These are phyloP conservation scores for Leptopilina syphax DNA, from an alignment of 2,888 invertebrate species.

Conservation along the genomic window DNA sequence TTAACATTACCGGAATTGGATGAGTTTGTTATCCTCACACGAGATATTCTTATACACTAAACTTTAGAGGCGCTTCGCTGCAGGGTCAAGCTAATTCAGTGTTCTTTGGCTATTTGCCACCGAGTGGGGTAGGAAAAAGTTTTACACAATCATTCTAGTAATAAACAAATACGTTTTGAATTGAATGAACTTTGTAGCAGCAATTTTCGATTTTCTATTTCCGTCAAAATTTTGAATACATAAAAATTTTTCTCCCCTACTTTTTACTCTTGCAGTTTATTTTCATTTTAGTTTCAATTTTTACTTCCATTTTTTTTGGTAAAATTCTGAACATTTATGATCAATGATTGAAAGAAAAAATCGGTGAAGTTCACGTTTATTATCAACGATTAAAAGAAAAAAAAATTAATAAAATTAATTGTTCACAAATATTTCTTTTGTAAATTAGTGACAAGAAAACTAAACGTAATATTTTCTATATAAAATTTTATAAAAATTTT, in stretches of 20 bases:
- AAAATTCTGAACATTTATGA: too few relatives aligned
- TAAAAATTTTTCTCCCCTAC: neutral
- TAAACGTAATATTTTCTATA: too few relatives aligned
- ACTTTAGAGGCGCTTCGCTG: slow-evolving; percentile 18
- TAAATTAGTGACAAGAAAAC: too few relatives aligned
- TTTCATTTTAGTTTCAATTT: too few relatives aligned
- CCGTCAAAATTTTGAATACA: neutral
- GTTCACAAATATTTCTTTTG: too few relatives aligned
- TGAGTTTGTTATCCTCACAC: neutral
- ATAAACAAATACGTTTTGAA: slow-evolving; percentile 22
- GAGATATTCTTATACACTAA: slow-evolving; percentile 21
- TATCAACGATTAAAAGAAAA: too few relatives aligned
- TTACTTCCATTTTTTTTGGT: too few relatives aligned
- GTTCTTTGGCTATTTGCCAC: slow-evolving; percentile 33
- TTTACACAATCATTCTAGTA: neutral
- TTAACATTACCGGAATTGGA: slow-evolving; percentile 16
- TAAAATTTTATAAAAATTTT: too few relatives aligned
- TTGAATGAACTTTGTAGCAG: slow-evolving; percentile 36
- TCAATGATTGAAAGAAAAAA: too few relatives aligned
- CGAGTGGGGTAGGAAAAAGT: slow-evolving; percentile 25
- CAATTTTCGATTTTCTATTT: neutral
- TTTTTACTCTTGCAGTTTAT: too few relatives aligned
- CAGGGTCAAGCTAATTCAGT: slow-evolving; percentile 39
- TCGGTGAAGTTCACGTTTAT: too few relatives aligned
- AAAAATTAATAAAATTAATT: too few relatives aligned